These are phyloP conservation scores for Emys orbicularis DNA, from an alignment of 2,797 vertebrate species.

Conservation along the genomic window DNA sequence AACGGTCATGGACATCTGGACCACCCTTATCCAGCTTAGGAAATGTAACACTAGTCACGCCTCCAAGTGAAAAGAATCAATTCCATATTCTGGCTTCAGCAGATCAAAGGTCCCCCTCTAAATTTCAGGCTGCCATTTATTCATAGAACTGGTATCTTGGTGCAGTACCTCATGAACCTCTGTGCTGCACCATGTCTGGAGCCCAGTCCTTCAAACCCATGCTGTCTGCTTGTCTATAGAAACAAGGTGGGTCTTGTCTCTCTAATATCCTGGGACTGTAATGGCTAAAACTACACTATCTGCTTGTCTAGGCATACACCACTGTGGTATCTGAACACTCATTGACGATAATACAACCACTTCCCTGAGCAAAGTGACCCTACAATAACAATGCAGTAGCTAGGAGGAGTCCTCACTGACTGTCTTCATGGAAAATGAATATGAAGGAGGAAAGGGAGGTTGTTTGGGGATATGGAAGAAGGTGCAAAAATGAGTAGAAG, in stretches of 20 bases:
- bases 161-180: neutral
- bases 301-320: accelerated
- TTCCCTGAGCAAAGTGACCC: accelerated
- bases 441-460: neutral
- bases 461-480: neutral
- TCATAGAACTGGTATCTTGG: neutral
- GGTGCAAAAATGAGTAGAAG: neutral
- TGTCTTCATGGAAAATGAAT: neutral
- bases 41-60: constrained; percentile 50
- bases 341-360: neutral
- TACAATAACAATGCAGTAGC: neutral
- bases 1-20: constrained; percentile 64
- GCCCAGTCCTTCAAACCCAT: neutral
- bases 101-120: constrained; percentile 13
- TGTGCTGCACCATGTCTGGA: neutral
- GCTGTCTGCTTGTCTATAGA: neutral
- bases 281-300: neutral
- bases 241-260: neutral
- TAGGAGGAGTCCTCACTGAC: neutral
- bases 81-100: constrained; percentile 37
- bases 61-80: constrained; percentile 54
- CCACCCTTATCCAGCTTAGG: constrained; percentile 59
- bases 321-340: neutral
- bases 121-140: neutral
- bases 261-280: neutral